Base-by-base conservation (phyloP, 1,140 invertebrate species). In the Pemphigus obesinymphae region DNA sequence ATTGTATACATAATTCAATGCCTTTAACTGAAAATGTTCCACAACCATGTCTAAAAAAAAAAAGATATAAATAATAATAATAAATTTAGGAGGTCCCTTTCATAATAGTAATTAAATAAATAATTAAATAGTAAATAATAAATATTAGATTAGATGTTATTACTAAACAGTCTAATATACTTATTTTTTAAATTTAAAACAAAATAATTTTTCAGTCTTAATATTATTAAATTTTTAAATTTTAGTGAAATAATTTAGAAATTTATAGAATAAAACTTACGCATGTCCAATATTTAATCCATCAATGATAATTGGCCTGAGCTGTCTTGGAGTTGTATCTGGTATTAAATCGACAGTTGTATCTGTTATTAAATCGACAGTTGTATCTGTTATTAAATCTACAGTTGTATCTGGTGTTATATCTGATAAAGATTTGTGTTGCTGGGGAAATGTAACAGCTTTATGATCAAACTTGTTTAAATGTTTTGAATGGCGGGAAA, bases 201-300 rank as follows among this genome's bases (percentile, higher is more conserved):
- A 58, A 40, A 40, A 45, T 45, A 45, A 11, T 5, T 29, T 58
- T 58, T 29, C 15, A n/a, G n/a, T 58, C 11, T 17, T 31, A 15
- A 58, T 29, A 5, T 31, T 58, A 29, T 58, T 10, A 26, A n/a
- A 37, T 15, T 50, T 50, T n/a, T n/a, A n/a, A n/a, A 45, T 75
- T 34, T 17, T 4, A 53, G 31, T 50, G 8, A 37, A 50, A 48
- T 48, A 75, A 34, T 53, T n/a, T 4, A 43, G 7, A 68, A 34
- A 26, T 26, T 45, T 43, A 43, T 11, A n/a, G 45, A 72, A 5
- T 20, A 48, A 45, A 45, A 78, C 37, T 80, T 29, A 80, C 75
- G 75, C 31, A 61, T 40, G 34, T 61, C 75, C 75, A 61, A 80
- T 80, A 48, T 80, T 80, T 61, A 80, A 40, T 20, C 75, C 75